Percentiles rank a stretch among this genome's conserved stretches.
Conservation (phyloP, 2,113 vertebrate genomes). For the Periophthalmodon schlosseri region DNA sequence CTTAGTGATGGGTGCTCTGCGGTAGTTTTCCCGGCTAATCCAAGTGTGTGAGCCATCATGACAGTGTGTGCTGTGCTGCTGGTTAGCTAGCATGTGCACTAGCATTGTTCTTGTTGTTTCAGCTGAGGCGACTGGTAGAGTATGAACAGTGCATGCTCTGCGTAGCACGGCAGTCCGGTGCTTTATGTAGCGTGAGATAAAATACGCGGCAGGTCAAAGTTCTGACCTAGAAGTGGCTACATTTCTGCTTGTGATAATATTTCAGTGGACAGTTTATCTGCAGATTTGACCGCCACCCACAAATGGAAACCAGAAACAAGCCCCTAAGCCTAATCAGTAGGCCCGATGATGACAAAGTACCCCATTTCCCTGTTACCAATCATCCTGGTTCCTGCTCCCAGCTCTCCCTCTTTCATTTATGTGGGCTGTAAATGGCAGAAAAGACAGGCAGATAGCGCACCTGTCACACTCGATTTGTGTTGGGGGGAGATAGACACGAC, state of each 20-base stretch:
- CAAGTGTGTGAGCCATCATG: slow-evolving; percentile 48
- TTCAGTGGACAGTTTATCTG: slow-evolving; percentile 52
- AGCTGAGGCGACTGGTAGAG: slow-evolving; percentile 14
- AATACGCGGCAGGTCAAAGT: slow-evolving; percentile 4
- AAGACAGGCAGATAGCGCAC: slow-evolving; percentile 82
- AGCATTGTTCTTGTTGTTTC: slow-evolving; percentile 42
- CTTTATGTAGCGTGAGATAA: slow-evolving; percentile 19
- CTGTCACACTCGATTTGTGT: slow-evolving; percentile 83
- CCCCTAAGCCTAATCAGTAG: slow-evolving; percentile 60
- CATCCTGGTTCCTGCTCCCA: slow-evolving; percentile 50
- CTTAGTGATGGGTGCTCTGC: slow-evolving; percentile 67
- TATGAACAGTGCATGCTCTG: not conserved
- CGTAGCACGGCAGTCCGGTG: slow-evolving; percentile 16
- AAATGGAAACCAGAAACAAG: slow-evolving; percentile 1
- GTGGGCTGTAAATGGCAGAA: slow-evolving; percentile 81
- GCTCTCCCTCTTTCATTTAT: slow-evolving; percentile 71
- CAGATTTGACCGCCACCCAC: slow-evolving; percentile 40
- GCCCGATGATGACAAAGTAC: slow-evolving; percentile 68
- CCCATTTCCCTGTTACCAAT: slow-evolving; percentile 71
- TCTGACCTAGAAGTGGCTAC: slow-evolving; percentile 5
- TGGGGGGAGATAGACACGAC: slow-evolving; percentile 76
- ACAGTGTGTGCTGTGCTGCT: slow-evolving; percentile 31
- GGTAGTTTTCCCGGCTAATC: slow-evolving; percentile 64
- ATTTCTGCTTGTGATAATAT: slow-evolving; percentile 32
- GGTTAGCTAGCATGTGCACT: slow-evolving; percentile 38